Evolutionary conservation across 2,888 invertebrate species (phyloP), one percentile per base, ranked within the genome.

Genomic region (Quadroppia sp.): DNA sequence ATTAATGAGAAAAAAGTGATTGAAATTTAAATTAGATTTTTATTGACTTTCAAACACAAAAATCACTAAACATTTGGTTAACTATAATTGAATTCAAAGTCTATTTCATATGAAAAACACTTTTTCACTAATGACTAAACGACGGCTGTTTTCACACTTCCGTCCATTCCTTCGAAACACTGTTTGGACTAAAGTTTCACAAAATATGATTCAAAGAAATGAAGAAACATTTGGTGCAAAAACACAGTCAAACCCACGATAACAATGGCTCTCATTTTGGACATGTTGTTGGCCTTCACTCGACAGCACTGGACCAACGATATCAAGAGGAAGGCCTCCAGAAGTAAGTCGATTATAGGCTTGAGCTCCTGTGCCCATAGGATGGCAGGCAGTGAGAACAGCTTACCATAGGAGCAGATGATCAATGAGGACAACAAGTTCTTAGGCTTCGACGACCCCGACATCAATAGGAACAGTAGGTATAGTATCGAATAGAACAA

Each of bases 331-430:
- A 71, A 71, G 6, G 71, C 20, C 59, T 72, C 32, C 20, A 75
- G 28, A n/a, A 75, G 40, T 30, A 72, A 9, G 45, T 75, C 76
- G 9, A 75, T 53, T n/a, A 74, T 40, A 11, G 50, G 20, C 23
- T 72, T 73, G 2, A 71, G 42, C 20, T 74, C 76, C 3, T 40
- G 45, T 7, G 71, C 71, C 61, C 71, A 75, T 15, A 75, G 40
- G n/a, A 36, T 71, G 15, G 71, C 72, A 2, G 76, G 76, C 25
- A 75, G 11, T 25, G 50, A 30, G 32, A 75, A 74, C 17, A 75
- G 28, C 72, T 75, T 74, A 20, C 74, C 67, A 36, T 75, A 75
- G 28, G 76, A 75, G 40, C 74, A 75, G 20, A 74, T 75, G 28
- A 74, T 71, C 4, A 75, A 23, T 7, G 56, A 67, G 13, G 45